Percentiles rank a stretch among this genome's conserved stretches.
Conservation (phyloP, 2,113 vertebrate species). For the Gallinago jamesoni region DNA sequence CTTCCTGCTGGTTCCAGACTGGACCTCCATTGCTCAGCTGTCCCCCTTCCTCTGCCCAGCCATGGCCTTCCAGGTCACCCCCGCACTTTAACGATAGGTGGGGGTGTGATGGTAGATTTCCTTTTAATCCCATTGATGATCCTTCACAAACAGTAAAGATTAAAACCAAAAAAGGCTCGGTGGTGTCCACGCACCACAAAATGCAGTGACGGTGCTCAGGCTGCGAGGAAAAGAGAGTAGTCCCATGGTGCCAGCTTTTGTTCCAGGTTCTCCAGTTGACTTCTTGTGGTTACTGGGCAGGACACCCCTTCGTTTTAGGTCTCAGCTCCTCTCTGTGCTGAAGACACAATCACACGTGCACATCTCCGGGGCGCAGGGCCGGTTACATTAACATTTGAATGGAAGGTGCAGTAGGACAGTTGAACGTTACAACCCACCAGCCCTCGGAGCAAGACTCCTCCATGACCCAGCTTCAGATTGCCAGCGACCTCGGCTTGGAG, state of each 20-base stretch:
- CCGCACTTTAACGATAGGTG: not conserved
- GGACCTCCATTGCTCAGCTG: not conserved
- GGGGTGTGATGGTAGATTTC: not conserved
- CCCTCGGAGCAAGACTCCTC: not conserved
- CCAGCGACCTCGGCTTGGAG: not conserved
- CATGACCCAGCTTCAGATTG: not conserved
- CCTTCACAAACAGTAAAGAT: not conserved
- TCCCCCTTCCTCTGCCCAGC: not conserved
- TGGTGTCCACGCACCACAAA: not conserved
- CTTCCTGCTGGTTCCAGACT: not conserved
- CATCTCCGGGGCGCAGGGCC: fast-evolving
- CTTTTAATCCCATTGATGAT: not conserved
- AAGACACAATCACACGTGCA: fast-evolving
- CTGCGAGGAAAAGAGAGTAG: not conserved
- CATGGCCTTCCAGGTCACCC: not conserved
- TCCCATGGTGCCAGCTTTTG: not conserved
- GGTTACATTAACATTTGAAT: not conserved
- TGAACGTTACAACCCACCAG: not conserved
- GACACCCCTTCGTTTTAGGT: not conserved
- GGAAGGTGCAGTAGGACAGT: not conserved
- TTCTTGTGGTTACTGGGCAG: not conserved
- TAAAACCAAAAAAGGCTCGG: not conserved
- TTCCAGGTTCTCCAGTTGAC: not conserved
- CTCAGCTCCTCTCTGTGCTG: not conserved
- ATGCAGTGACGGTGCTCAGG: not conserved